A percentile compares a stretch with the other conserved stretches of the same genome.
Conservation (phyloP, 2,888 invertebrate genomes). For the Sinhomidia bicolor region DNA sequence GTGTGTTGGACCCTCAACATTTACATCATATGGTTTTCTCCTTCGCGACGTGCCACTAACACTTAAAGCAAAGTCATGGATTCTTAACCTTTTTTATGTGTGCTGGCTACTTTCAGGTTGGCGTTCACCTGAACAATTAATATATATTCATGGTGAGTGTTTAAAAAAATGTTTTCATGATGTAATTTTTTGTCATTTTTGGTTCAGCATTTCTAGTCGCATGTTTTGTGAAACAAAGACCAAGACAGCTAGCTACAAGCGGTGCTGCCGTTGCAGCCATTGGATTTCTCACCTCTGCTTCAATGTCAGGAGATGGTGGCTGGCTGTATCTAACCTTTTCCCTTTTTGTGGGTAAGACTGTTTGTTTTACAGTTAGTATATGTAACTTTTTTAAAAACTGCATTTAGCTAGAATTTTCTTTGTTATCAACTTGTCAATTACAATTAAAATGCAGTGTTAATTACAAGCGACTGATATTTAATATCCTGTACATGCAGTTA, state of each 20-base stretch:
- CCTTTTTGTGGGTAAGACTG: slow-evolving; percentile 72
- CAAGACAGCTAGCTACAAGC: slow-evolving; percentile 59
- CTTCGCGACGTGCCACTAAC: slow-evolving; percentile 54
- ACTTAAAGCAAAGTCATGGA: slow-evolving; percentile 67
- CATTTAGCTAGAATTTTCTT: no score
- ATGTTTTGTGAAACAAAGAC: slow-evolving; percentile 52
- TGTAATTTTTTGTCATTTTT: no score
- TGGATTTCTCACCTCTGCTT: slow-evolving; percentile 75
- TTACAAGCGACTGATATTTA: no score
- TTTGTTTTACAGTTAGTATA: background rate
- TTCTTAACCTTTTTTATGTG: slow-evolving; percentile 71
- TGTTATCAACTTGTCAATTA: no score
- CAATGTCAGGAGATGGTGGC: slow-evolving; percentile 39
- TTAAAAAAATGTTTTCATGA: no score
- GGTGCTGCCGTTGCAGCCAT: slow-evolving; percentile 73
- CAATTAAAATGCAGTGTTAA: no score
- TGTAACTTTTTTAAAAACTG: no score
- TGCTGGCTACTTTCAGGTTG: slow-evolving; percentile 75
- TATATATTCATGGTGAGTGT: background rate
- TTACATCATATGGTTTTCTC: slow-evolving; percentile 71
- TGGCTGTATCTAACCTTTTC: slow-evolving; percentile 76
- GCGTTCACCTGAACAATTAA: background rate
- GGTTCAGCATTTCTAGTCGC: slow-evolving; percentile 60
- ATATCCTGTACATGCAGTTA: no score
- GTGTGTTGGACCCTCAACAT: slow-evolving; percentile 75